These are phyloP conservation scores for Meandrina meandrites DNA, from an alignment of 92 coral and sea anemone genomes.

Conservation along the genomic window DNA sequence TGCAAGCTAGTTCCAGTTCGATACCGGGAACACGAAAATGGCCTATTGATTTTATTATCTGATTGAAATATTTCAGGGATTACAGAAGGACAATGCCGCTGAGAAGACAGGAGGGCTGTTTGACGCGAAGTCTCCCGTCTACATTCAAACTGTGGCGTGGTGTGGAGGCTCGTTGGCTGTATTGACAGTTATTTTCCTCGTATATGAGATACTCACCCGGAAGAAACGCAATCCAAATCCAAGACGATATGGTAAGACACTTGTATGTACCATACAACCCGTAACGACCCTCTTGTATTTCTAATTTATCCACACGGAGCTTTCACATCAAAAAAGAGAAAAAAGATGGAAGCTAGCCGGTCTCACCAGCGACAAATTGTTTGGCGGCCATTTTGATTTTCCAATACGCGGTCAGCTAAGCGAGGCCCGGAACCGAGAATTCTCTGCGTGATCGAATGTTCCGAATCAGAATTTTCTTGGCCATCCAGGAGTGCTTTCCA, in stretches of 20 bases:
- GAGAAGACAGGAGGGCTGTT: slow-evolving; percentile 56
- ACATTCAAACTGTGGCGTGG: slow-evolving; percentile 49
- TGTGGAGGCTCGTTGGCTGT: slow-evolving; percentile 41
- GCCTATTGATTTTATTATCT: neutral
- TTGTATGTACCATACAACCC: neutral
- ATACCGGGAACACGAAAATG: no score
- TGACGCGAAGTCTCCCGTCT: slow-evolving; percentile 57
- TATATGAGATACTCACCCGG: slow-evolving; percentile 62
- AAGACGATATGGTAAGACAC: slow-evolving; percentile 51
- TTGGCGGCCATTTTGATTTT: neutral
- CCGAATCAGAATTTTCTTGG: neutral
- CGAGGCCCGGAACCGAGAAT: neutral
- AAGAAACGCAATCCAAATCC: slow-evolving; percentile 51
- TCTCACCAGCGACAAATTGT: neutral
- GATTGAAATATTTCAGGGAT: slow-evolving; percentile 31
- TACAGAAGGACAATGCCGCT: slow-evolving; percentile 27
- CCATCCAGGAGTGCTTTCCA: no score
- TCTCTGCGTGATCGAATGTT: no score
- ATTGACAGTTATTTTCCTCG: slow-evolving; percentile 26
- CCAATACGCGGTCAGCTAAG: neutral
- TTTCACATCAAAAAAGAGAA: no score
- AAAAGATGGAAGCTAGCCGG: neutral
- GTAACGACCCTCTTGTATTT: neutral
- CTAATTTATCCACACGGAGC: neutral
- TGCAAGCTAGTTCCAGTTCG: no score